phyloP scores from a whole-genome alignment of 2,113 vertebrate species.

The Callipepla squamata region DNA sequence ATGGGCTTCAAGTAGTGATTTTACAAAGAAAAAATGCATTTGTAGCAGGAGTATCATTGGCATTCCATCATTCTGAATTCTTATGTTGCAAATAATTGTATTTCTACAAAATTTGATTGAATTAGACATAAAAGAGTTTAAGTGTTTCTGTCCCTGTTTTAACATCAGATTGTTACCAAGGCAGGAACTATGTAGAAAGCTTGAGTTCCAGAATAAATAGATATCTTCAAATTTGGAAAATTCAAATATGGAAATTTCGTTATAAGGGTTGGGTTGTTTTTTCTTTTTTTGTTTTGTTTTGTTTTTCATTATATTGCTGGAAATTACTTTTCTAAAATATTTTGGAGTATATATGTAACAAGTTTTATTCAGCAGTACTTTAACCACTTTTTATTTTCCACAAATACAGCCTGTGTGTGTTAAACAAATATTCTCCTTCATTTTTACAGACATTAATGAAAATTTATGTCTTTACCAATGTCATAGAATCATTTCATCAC shows the following conservation, averaged over 20 bases:
- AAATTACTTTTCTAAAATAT: not conserved
- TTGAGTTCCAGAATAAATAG: not conserved
- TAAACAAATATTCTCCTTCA: not conserved
- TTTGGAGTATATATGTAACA: not conserved
- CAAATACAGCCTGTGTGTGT: not conserved
- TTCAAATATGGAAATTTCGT: not conserved
- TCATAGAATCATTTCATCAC: not conserved
- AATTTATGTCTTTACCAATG: not conserved
- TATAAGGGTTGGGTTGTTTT: too few relatives aligned
- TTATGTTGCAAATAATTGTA: not conserved
- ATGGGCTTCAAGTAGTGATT: not conserved
- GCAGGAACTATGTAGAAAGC: not conserved
- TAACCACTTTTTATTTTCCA: not conserved
- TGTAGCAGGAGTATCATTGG: not conserved
- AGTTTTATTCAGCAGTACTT: not conserved
- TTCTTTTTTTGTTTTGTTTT: too few relatives aligned
- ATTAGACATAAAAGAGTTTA: not conserved
- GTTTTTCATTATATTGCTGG: not conserved
- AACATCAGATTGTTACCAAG: not conserved
- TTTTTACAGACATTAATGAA: not conserved
- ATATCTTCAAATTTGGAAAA: not conserved
- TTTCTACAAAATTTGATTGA: not conserved
- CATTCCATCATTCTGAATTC: not conserved
- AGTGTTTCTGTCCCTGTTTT: not conserved
- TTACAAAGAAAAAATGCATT: not conserved